Conservation (phyloP, 2,888 invertebrate genomes). For the Conomelus anceps region DNA sequence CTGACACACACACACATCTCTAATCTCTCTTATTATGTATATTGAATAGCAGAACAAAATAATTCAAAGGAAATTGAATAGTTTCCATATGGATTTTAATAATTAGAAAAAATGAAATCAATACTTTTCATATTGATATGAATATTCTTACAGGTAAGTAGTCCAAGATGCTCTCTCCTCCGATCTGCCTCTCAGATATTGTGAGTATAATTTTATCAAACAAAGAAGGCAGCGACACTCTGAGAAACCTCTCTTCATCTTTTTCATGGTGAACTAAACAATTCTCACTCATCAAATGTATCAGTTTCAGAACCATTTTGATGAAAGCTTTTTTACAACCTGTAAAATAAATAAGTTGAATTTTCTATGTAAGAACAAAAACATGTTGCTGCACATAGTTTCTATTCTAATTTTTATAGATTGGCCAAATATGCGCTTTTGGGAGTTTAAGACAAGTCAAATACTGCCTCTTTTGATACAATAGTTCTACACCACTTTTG, state of each 20-base stretch:
- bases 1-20: too few relatives aligned
- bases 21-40: too few relatives aligned
- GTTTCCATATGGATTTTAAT: too few relatives aligned
- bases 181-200: constrained; percentile 26
- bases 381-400: too few relatives aligned
- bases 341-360: not conserved
- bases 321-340: not conserved
- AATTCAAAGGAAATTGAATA: too few relatives aligned
- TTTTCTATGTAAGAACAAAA: too few relatives aligned
- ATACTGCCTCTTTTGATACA: not conserved
- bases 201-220: constrained; percentile 19
- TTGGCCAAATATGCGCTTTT: not conserved
- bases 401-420: too few relatives aligned
- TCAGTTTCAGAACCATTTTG: not conserved
- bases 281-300: not conserved
- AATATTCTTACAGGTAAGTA: not conserved
- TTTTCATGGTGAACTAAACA: constrained; percentile 14
- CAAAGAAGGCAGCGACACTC: not conserved
- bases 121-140: too few relatives aligned
- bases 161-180: not conserved
- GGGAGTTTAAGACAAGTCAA: not conserved
- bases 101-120: too few relatives aligned
- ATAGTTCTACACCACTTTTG: too few relatives aligned
- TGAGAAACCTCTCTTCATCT: constrained; percentile 23
- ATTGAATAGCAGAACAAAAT: too few relatives aligned